Percentiles rank a stretch among this genome's conserved stretches.
Evolutionary conservation across 2,888 invertebrate genomes (phyloP).

Genomic region (Buathra laborator): DNA sequence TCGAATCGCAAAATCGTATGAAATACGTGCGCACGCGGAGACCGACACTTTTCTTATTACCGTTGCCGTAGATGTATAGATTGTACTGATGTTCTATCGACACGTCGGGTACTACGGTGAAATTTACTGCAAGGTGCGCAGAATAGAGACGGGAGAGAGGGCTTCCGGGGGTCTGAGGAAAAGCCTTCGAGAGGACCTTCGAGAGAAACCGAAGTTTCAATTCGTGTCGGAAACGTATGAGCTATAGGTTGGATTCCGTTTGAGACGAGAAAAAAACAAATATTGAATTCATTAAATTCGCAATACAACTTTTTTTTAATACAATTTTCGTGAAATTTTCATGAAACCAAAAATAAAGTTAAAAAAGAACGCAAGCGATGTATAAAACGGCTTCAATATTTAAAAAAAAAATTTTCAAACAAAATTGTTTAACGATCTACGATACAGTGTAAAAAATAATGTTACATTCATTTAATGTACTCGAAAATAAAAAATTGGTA

Average conservation of each 20-base stretch:
- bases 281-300: no score
- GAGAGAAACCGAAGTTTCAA: conserved; percentile 69
- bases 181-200: conserved; percentile 8
- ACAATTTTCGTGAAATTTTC: no score
- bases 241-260: conserved; percentile 1
- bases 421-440: no score
- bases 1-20: neutral
- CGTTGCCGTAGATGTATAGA: conserved; percentile 53
- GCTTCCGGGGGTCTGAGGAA: neutral
- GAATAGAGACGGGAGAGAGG: conserved; percentile 62
- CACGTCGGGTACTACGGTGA: conserved; percentile 13
- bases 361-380: no score
- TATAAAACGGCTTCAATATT: no score
- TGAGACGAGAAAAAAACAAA: neutral
- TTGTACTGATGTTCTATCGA: conserved; percentile 14
- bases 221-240: neutral
- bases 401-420: no score
- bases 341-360: no score
- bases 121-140: conserved; percentile 38
- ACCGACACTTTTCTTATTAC: conserved; percentile 2
- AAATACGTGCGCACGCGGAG: neutral
- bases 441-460: no score
- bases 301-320: no score
- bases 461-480: no score
- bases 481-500: no score